Base-by-base conservation (phyloP, 2,113 vertebrate genomes). In the Phaethon lepturus region DNA sequence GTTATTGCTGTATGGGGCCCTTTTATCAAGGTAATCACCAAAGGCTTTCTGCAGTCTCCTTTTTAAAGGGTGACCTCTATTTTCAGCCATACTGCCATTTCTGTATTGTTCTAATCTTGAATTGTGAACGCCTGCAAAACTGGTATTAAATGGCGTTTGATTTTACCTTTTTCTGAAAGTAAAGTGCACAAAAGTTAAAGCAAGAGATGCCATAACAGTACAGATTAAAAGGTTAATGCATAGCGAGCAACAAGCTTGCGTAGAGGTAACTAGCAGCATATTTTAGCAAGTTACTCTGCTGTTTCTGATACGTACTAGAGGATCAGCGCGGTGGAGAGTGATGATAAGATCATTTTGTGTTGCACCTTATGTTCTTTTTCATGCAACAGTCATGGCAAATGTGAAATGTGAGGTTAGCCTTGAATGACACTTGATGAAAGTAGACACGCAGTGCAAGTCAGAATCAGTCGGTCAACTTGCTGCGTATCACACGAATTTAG, bases 181-280 rank as follows among this genome's bases (percentile, higher is more conserved):
- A 63, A 58, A 33, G 52, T 17, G 47, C 28, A 9, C n/a, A 19
- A 24, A 52, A n/a, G 20, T 24, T 23, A 62, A 40, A 73, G 56
- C 1, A 35, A 73, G 85, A 73, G 82, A 8, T 62, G 55, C n/a
- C 0, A 0, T 31, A n/a, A 13, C 3, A 16, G 35, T 2, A 5
- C 1, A 20, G 69, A 24, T 19, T 9, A 40, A 17, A 33, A 29
- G 22, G 49, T 15, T 29, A 18, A 8, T 18, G 38, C 31, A 2
- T 16, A 53, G 73, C 4, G 66, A 66, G 78, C 60, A 10, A 4
- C 9, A 56, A 76, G 56, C 50, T 33, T 3, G 35, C 1, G 4
- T 8, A 47, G 58, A 53, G 74, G 26, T 56, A 24, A 13, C 58
- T 24, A 31, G 56, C 22, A 15, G 49, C 10, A 0, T 20, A 2